These are phyloP conservation scores for Hyles vespertilio DNA, from an alignment of 1,140 invertebrate genomes.

Conservation along the genomic window DNA sequence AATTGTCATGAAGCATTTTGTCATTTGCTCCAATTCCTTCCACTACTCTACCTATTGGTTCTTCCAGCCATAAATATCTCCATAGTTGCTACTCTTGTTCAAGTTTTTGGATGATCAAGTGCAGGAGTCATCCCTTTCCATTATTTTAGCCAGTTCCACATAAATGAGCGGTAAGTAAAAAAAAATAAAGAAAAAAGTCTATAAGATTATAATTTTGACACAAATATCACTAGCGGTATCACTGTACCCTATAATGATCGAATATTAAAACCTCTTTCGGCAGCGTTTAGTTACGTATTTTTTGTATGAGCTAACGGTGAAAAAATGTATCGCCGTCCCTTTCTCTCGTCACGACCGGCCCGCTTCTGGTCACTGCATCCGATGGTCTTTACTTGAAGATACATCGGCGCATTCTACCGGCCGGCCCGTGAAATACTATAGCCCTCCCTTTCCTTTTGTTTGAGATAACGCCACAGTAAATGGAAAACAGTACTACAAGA, in stretches of 20 bases:
- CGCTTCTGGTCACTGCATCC: neutral
- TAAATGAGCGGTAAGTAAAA: too few relatives aligned
- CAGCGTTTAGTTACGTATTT: conserved; percentile 10
- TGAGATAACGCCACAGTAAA: neutral
- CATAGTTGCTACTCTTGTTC: too few relatives aligned
- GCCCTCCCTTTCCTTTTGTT: neutral
- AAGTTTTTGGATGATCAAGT: too few relatives aligned
- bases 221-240: neutral
- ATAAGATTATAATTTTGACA: too few relatives aligned
- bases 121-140: too few relatives aligned
- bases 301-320: conserved; percentile 4
- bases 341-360: conserved; percentile 16
- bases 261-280: conserved; percentile 7
- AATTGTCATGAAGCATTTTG: too few relatives aligned
- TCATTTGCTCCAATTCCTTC: too few relatives aligned
- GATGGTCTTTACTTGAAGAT: neutral
- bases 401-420: neutral
- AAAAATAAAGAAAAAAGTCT: too few relatives aligned
- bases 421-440: neutral
- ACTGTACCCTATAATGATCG: conserved; percentile 4
- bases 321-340: conserved; percentile 14
- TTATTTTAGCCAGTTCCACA: too few relatives aligned
- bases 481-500: conserved; percentile 8
- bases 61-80: too few relatives aligned
- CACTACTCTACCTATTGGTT: too few relatives aligned